Evolutionary conservation across 2,113 vertebrate genomes (phyloP).

Genomic region (Hemiprocne comata): DNA sequence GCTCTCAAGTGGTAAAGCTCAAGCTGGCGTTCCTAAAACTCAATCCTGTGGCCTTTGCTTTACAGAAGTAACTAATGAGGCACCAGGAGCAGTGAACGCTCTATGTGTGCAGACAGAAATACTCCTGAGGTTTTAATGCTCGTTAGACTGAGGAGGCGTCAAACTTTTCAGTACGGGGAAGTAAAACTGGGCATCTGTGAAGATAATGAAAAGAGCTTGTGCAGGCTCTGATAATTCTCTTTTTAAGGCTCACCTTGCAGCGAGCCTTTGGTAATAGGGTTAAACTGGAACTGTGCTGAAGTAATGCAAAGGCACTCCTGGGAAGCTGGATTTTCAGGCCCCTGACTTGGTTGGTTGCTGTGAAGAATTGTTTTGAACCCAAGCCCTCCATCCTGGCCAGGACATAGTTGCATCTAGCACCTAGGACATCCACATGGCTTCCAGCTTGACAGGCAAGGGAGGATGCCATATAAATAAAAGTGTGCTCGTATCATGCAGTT

Average conservation of each 20-base stretch:
- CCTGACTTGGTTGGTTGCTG: background rate
- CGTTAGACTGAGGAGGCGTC: conserved; percentile 39
- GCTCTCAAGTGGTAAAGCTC: background rate
- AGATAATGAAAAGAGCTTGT: conserved; percentile 8
- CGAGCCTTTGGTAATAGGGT: background rate
- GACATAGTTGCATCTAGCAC: background rate
- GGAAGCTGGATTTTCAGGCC: background rate
- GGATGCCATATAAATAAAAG: background rate
- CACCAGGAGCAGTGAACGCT: background rate
- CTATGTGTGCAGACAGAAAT: background rate
- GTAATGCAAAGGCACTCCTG: background rate
- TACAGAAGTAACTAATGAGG: conserved; percentile 35
- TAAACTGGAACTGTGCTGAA: background rate
- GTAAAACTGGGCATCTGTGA: conserved; percentile 37
- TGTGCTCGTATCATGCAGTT: fast-evolving
- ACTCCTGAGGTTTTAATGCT: conserved; percentile 54
- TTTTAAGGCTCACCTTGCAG: background rate
- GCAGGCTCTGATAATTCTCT: background rate
- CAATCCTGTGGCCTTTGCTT: background rate
- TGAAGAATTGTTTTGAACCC: background rate
- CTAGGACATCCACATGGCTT: background rate
- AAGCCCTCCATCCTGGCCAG: background rate
- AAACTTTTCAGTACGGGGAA: background rate
- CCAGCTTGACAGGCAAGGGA: background rate
- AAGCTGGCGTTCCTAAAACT: background rate